Percentiles rank a stretch among this genome's conserved stretches.
Evolutionary conservation across 2,888 invertebrate species (phyloP).

Genomic region (Trichopoda pennipes): DNA sequence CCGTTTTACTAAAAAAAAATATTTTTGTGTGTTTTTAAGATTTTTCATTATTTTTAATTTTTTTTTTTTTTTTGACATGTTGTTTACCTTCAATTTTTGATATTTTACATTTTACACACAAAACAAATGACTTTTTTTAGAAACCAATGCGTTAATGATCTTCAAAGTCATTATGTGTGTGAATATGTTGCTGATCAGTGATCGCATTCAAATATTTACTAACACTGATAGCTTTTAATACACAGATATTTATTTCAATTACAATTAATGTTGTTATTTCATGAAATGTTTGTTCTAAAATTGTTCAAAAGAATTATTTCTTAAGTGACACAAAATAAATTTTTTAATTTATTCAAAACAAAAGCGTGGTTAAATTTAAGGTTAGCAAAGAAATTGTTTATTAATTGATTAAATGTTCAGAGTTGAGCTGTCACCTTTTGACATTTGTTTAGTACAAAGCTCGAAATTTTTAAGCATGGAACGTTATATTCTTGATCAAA

Average conservation of each 20-base stretch:
- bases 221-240: not conserved
- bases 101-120: constrained; percentile 43
- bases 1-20: constrained; percentile 58
- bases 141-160: constrained; percentile 70
- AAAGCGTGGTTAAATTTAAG: no score
- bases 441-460: no score
- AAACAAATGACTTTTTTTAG: constrained; percentile 59
- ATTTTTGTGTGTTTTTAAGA: constrained; percentile 22
- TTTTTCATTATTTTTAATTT: constrained; percentile 16
- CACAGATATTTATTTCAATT: constrained; percentile 24
- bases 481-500: no score
- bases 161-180: constrained; percentile 65
- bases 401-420: no score
- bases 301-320: not conserved
- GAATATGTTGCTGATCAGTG: constrained; percentile 13
- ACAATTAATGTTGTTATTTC: constrained; percentile 55
- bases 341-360: no score
- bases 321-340: no score
- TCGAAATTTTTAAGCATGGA: no score
- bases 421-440: no score
- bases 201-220: not conserved
- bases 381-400: no score
- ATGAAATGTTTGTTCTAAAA: constrained; percentile 13
- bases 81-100: constrained; percentile 61
- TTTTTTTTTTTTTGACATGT: constrained; percentile 39